Conservation (phyloP, 53 echinoderm and acorn worm genomes). For the Arbacia lixula region DNA sequence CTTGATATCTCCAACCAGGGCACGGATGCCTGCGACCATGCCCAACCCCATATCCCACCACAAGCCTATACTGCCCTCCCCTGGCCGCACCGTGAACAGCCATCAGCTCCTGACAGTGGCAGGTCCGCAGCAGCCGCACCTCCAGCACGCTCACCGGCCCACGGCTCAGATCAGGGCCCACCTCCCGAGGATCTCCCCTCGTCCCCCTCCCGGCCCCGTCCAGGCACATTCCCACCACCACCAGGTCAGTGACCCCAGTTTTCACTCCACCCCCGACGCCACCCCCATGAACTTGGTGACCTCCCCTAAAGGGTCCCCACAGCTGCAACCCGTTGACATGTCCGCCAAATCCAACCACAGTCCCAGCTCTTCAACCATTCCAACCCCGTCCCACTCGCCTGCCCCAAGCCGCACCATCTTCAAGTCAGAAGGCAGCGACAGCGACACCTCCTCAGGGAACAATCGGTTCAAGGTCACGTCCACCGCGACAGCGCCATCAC, state of each 20-base stretch:
- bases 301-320: slow-evolving; percentile 36
- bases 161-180: slow-evolving; percentile 51
- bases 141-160: slow-evolving; percentile 31
- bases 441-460: slow-evolving; percentile 41
- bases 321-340: slow-evolving; percentile 42
- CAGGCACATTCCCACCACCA: slow-evolving; percentile 57
- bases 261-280: slow-evolving; percentile 22
- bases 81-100: not conserved
- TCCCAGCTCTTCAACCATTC: slow-evolving; percentile 39
- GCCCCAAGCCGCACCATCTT: not conserved
- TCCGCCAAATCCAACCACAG: slow-evolving; percentile 36
- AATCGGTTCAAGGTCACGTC: slow-evolving; percentile 18
- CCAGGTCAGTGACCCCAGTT: slow-evolving; percentile 4
- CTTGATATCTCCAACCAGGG: slow-evolving; percentile 37
- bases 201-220: slow-evolving; percentile 11
- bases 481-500: slow-evolving; percentile 8
- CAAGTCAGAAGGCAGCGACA: slow-evolving; percentile 39
- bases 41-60: slow-evolving; percentile 18
- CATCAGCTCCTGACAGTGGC: slow-evolving; percentile 34
- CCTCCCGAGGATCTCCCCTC: slow-evolving; percentile 37
- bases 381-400: slow-evolving; percentile 26
- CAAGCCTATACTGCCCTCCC: slow-evolving; percentile 33
- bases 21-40: slow-evolving; percentile 26
- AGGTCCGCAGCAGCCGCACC: slow-evolving; percentile 48
- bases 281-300: slow-evolving; percentile 50